phyloP scores from a whole-genome alignment of 2,113 vertebrate species.

The Agelaius phoeniceus region DNA sequence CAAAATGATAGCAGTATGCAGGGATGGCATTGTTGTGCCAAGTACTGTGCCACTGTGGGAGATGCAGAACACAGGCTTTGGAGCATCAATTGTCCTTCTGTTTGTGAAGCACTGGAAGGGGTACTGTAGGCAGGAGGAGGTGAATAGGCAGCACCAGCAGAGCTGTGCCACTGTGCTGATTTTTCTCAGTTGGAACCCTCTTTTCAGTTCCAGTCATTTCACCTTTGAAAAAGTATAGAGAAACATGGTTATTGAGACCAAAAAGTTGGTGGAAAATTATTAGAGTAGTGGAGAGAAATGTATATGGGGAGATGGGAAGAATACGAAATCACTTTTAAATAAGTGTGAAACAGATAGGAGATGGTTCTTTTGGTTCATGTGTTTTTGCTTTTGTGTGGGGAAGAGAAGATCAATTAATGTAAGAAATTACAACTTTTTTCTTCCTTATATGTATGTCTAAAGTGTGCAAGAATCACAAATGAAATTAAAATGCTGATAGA shows the following conservation, averaged over 20 bases:
- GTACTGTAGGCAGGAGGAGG: neutral
- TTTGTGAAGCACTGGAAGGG: neutral
- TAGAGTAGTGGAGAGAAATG: neutral
- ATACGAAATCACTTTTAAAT: neutral
- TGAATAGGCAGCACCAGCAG: neutral
- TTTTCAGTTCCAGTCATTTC: neutral
- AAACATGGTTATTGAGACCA: neutral
- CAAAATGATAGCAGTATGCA: neutral
- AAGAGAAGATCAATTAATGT: neutral
- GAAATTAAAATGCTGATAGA: neutral
- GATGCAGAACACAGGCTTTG: neutral
- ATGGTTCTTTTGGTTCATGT: neutral
- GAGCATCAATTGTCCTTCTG: neutral
- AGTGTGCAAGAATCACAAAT: neutral
- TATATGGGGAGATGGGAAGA: neutral
- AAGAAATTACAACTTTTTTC: neutral
- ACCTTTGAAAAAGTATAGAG: neutral
- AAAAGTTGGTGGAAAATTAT: neutral
- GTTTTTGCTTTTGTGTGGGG: neutral
- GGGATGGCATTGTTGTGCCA: neutral
- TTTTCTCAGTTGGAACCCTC: neutral
- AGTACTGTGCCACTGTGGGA: neutral
- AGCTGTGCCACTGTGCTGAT: neutral
- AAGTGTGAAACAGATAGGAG: neutral
- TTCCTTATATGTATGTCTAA: neutral